Percentiles rank a stretch among this genome's conserved stretches.
phyloP scores from a whole-genome alignment of 2,888 invertebrate species.

The Epirrhoe alternata region DNA sequence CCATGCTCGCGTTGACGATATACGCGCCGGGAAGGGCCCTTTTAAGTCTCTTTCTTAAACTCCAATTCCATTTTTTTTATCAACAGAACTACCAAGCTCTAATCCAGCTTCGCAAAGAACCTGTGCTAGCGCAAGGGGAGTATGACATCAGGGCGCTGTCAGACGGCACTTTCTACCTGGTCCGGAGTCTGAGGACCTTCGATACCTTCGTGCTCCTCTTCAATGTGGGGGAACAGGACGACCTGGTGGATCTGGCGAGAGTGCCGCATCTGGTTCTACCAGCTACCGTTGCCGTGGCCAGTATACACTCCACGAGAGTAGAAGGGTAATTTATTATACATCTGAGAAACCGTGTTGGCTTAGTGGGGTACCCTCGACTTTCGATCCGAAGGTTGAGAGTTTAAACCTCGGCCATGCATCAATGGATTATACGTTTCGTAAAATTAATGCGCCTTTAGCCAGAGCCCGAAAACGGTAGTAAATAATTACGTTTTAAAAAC shows the following conservation, averaged over 20 bases:
- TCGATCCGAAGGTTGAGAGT: no score
- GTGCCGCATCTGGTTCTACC: slow-evolving; percentile 54
- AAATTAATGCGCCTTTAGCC: no score
- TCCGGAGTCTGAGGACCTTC: slow-evolving; percentile 58
- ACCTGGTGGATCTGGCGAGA: slow-evolving; percentile 67
- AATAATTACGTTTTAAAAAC: no score
- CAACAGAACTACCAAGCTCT: slow-evolving; percentile 83
- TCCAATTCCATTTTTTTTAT: not conserved
- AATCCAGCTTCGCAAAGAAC: slow-evolving; percentile 74
- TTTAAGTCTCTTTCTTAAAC: no score
- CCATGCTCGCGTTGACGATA: no score
- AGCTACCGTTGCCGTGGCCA: slow-evolving; percentile 61
- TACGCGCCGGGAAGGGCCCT: no score
- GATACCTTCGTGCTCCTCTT: slow-evolving; percentile 75
- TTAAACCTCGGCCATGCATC: no score
- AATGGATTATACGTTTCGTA: no score
- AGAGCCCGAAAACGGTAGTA: no score
- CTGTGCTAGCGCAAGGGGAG: slow-evolving; percentile 72
- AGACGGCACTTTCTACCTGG: slow-evolving; percentile 65
- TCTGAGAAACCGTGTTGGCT: no score
- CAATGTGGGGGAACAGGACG: slow-evolving; percentile 77
- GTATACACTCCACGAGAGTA: slow-evolving; percentile 61
- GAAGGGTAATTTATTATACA: slow-evolving; percentile 56
- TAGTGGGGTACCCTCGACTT: no score
- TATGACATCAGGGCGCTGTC: slow-evolving; percentile 69